Evolutionary conservation across 2,797 vertebrate genomes (phyloP).

Genomic region (Nothura maculosa): DNA sequence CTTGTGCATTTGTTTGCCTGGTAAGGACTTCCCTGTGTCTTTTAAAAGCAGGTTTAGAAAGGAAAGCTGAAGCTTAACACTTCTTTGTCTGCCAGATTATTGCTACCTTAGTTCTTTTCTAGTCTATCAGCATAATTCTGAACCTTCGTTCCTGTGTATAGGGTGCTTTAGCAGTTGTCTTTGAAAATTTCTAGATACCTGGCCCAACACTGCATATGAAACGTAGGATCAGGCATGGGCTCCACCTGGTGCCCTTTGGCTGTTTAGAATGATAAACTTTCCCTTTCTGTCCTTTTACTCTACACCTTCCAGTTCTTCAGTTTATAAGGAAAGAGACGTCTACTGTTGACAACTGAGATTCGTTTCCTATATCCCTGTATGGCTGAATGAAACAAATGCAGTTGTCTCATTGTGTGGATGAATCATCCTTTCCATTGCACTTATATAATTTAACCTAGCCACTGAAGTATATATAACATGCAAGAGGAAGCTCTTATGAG

Average conservation of each 20-base stretch:
- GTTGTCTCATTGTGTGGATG: neutral
- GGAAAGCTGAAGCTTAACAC: accelerated
- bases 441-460: neutral
- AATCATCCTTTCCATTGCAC: neutral
- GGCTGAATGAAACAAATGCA: neutral
- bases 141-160: neutral
- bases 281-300: neutral
- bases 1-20: neutral
- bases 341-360: neutral
- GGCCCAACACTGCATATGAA: neutral
- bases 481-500: neutral
- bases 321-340: neutral
- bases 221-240: neutral
- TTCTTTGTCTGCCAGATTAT: neutral
- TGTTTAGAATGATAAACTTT: neutral
- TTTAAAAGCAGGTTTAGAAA: neutral
- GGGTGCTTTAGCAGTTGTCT: neutral
- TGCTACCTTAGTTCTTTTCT: neutral
- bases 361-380: neutral
- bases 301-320: neutral
- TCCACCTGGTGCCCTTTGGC: neutral
- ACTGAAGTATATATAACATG: neutral
- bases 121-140: neutral
- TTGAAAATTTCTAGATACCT: neutral
- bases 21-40: neutral